Evolutionary conservation across 2,888 invertebrate species (phyloP).

Genomic region (Cryptophagus acutangulus): DNA sequence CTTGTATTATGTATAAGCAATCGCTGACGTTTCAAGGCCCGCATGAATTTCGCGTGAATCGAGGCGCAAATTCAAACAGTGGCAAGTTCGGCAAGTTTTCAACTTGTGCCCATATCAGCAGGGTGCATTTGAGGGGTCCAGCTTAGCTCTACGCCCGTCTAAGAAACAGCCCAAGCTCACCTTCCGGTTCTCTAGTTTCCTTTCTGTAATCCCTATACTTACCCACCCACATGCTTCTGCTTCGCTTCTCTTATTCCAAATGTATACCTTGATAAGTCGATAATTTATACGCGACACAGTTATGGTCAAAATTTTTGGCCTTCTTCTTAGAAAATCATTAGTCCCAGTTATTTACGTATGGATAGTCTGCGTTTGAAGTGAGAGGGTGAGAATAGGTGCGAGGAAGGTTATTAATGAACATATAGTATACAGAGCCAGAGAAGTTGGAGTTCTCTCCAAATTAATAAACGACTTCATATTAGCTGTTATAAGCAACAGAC

Average conservation of each 20-base stretch:
- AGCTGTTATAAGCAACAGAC: conserved; percentile 51
- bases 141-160: conserved; percentile 35
- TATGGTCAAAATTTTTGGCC: no score
- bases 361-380: conserved; percentile 46
- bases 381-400: conserved; percentile 47
- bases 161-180: conserved; percentile 30
- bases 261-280: no score
- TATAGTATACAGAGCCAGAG: no score
- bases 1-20: no score
- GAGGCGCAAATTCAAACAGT: conserved; percentile 49
- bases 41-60: conserved; percentile 45
- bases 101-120: conserved; percentile 39
- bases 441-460: conserved; percentile 44
- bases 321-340: conserved; percentile 42
- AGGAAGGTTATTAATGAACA: conserved; percentile 49
- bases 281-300: no score
- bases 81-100: conserved; percentile 40
- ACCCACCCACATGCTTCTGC: neutral
- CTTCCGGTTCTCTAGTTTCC: conserved; percentile 26
- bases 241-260: no score
- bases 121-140: conserved; percentile 31
- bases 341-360: conserved; percentile 45
- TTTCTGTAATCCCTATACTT: neutral
- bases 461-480: conserved; percentile 51
- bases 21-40: conserved; percentile 32